These are phyloP conservation scores for Neria commutata DNA, from an alignment of 2,888 invertebrate genomes.

Conservation along the genomic window DNA sequence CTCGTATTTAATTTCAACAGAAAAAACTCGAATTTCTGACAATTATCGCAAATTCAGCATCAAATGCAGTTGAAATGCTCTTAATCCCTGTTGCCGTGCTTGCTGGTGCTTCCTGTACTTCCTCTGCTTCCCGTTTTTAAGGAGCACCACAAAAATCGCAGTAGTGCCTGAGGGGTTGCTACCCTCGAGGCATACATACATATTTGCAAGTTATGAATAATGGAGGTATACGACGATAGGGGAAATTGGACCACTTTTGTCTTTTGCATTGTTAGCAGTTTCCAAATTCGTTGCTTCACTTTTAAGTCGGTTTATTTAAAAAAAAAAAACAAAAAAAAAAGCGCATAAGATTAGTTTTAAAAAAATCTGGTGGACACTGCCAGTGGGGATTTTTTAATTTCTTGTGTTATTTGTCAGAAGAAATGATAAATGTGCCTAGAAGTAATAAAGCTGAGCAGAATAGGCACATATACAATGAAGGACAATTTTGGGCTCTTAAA, in stretches of 20 bases:
- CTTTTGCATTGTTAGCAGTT: background rate
- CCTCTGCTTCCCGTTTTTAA: slow-evolving; percentile 18
- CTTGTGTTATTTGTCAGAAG: no score
- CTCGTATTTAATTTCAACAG: slow-evolving; percentile 34
- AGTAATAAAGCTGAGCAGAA: no score
- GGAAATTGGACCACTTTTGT: background rate
- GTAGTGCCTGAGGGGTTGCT: background rate
- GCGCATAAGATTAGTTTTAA: background rate
- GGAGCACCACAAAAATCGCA: background rate
- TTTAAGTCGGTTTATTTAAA: background rate
- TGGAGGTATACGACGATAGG: no score
- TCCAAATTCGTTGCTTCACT: background rate
- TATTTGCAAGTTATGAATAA: background rate
- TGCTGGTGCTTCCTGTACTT: slow-evolving; percentile 36
- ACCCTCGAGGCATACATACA: background rate
- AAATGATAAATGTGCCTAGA: no score
- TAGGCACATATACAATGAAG: no score
- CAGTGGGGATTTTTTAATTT: no score
- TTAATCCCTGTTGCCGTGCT: slow-evolving; percentile 25
- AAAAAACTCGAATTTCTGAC: slow-evolving; percentile 27
- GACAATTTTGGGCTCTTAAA: no score
- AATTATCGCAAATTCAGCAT: slow-evolving; percentile 44
- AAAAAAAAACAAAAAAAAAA: background rate
- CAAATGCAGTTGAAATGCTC: slow-evolving; percentile 30
- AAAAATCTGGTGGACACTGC: no score